Evolutionary conservation across 2,797 vertebrate species (phyloP).

Genomic region (Falco cherrug): DNA sequence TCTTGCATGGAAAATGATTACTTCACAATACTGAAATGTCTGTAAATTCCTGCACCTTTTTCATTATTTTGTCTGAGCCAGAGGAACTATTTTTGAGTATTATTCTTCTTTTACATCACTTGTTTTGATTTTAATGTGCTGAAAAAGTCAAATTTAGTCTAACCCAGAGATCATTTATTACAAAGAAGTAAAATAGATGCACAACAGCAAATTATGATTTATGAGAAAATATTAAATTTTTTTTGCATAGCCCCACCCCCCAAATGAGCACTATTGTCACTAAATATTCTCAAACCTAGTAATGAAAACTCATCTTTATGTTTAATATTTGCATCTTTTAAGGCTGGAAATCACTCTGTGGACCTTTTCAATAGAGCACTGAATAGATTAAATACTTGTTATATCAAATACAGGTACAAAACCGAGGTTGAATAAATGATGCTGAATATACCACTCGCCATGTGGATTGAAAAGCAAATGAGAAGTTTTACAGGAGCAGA

Average conservation of each 20-base stretch:
- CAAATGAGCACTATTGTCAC: not conserved
- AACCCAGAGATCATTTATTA: not conserved
- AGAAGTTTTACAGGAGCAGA: not conserved
- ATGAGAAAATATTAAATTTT: not conserved
- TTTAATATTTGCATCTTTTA: constrained; percentile 7
- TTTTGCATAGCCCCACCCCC: not conserved
- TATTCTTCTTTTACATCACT: not conserved
- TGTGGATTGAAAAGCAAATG: not conserved
- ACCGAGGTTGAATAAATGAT: not conserved
- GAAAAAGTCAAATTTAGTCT: not conserved
- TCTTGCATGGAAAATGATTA: not conserved
- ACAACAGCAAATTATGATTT: constrained; percentile 5
- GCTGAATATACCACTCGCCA: not conserved
- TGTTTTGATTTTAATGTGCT: not conserved
- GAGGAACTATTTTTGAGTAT: not conserved
- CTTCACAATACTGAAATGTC: not conserved
- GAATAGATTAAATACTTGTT: not conserved
- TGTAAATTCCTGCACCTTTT: not conserved
- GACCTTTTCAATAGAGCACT: not conserved
- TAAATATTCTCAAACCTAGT: not conserved
- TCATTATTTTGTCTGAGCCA: not conserved
- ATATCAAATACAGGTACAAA: not conserved
- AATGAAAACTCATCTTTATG: not conserved
- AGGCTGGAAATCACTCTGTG: not conserved
- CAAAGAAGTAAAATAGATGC: not conserved